These are phyloP conservation scores for Melanaphis sacchari DNA, from an alignment of 1,140 invertebrate species.

Conservation along the genomic window DNA sequence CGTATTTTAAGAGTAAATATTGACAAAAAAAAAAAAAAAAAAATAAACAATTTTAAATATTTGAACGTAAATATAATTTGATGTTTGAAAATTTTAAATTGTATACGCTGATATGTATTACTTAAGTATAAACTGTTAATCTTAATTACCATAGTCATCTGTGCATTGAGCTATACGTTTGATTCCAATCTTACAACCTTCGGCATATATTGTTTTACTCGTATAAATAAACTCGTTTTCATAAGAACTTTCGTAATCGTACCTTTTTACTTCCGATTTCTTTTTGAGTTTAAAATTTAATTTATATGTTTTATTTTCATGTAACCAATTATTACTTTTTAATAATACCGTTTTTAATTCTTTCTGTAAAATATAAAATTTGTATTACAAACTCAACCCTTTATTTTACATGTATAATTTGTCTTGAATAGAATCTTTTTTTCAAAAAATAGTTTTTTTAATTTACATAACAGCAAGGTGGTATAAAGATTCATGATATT, in stretches of 20 bases:
- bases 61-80: background rate
- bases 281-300: background rate
- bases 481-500: no score
- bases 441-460: no score
- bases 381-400: background rate
- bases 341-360: background rate
- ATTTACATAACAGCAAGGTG: no score
- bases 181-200: background rate
- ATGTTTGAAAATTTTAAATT: no score
- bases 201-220: background rate
- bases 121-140: background rate
- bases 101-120: no score
- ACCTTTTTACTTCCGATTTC: background rate
- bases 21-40: no score
- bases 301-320: background rate
- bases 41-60: background rate
- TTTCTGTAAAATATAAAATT: background rate
- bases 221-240: no score
- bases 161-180: conserved; percentile 16
- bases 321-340: background rate
- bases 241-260: no score
- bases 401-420: no score
- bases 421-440: no score
- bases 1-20: background rate
- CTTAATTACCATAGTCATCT: background rate